Evolutionary conservation across 2,888 invertebrate species (phyloP).

Genomic region (Synanthedon vespiformis): DNA sequence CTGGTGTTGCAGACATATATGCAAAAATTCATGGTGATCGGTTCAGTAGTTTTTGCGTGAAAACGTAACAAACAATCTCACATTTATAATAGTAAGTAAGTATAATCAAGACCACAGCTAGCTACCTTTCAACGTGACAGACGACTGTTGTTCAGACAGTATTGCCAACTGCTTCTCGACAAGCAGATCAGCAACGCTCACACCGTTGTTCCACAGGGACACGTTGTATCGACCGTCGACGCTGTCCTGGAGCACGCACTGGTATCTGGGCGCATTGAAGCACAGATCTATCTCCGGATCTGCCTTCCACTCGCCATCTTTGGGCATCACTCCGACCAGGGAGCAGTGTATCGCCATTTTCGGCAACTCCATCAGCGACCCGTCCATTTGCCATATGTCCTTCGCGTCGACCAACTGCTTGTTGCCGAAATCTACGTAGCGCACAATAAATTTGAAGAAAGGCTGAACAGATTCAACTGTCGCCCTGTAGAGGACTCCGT

Average conservation of each 20-base stretch:
- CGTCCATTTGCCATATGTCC: slow-evolving; percentile 79
- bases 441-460: slow-evolving; percentile 73
- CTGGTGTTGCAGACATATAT: no score
- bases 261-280: slow-evolving; percentile 72
- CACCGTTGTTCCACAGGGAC: slow-evolving; percentile 55
- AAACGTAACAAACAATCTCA: no score
- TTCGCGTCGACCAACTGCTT: slow-evolving; percentile 71
- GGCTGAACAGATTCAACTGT: slow-evolving; percentile 71
- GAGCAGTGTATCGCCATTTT: slow-evolving; percentile 79
- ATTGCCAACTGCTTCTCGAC: slow-evolving; percentile 62
- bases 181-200: slow-evolving; percentile 56
- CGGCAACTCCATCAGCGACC: slow-evolving; percentile 74
- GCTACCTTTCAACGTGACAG: slow-evolving; percentile 55
- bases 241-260: slow-evolving; percentile 67
- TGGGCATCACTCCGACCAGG: slow-evolving; percentile 71
- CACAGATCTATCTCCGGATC: slow-evolving; percentile 66
- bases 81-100: no score
- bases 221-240: slow-evolving; percentile 59
- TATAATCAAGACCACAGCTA: no score
- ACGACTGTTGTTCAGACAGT: slow-evolving; percentile 39
- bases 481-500: slow-evolving; percentile 79
- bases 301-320: slow-evolving; percentile 71
- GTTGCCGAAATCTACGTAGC: slow-evolving; percentile 84
- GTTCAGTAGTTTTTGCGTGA: no score
- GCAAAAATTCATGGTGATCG: no score